Percentiles rank a stretch among this genome's conserved stretches.
phyloP scores from a whole-genome alignment of 2,113 vertebrate genomes.

The Rhineura floridana region DNA sequence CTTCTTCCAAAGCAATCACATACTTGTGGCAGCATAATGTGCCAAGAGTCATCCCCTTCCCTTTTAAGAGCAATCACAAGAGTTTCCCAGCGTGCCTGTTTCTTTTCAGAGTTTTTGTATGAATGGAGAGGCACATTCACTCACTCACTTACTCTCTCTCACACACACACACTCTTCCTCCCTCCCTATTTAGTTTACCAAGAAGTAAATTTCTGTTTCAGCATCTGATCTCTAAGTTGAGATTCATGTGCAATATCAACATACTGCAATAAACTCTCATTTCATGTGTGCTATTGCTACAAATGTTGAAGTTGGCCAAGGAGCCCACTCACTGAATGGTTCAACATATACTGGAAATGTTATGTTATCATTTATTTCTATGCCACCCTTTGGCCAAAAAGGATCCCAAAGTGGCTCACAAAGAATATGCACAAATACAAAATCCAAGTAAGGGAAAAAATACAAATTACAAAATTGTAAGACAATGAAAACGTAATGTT shows the following conservation, averaged over 20 bases:
- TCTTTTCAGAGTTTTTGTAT: not conserved
- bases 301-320: not conserved
- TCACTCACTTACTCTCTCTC: too few relatives aligned
- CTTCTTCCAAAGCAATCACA: not conserved
- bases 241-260: not conserved
- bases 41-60: not conserved
- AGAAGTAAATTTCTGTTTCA: not conserved
- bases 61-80: not conserved
- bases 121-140: not conserved
- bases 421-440: too few relatives aligned
- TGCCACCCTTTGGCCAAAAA: too few relatives aligned
- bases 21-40: not conserved
- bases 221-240: not conserved
- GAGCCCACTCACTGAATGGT: not conserved
- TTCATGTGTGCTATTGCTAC: not conserved
- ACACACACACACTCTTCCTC: too few relatives aligned
- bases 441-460: too few relatives aligned
- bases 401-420: too few relatives aligned
- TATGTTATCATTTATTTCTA: too few relatives aligned
- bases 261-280: not conserved
- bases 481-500: too few relatives aligned
- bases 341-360: too few relatives aligned
- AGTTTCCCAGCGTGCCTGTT: slow-evolving; percentile 3
- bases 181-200: too few relatives aligned
- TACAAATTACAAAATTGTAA: too few relatives aligned